Percentiles rank a stretch among this genome's conserved stretches.
phyloP scores from a whole-genome alignment of 1,140 invertebrate species.

The Camponotus pennsylvanicus region DNA sequence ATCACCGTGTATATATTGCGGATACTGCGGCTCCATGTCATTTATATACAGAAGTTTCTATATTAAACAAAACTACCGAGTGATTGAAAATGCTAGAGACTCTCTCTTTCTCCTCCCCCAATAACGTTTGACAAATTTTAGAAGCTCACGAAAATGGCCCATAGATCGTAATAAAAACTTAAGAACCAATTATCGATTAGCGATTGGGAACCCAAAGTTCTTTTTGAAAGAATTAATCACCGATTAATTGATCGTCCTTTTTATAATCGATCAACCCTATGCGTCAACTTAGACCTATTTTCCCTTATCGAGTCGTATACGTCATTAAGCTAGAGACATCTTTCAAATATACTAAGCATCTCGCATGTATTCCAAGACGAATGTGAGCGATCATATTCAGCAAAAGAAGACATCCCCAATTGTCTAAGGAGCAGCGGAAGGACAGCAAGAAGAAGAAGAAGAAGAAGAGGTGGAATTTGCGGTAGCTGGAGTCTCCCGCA shows the following conservation, averaged over 20 bases:
- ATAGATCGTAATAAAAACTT: not conserved
- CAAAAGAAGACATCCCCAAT: slow-evolving; percentile 70
- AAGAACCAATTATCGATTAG: not conserved
- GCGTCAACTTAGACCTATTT: not conserved
- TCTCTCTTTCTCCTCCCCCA: no score
- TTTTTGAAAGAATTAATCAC: slow-evolving; percentile 6
- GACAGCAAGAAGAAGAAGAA: slow-evolving; percentile 48
- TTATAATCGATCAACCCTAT: not conserved
- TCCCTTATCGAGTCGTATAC: not conserved
- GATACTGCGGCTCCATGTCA: not conserved
- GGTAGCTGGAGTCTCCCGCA: slow-evolving; percentile 75
- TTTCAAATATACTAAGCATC: not conserved
- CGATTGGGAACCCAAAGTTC: not conserved
- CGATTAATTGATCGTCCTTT: not conserved
- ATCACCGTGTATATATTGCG: slow-evolving; percentile 5
- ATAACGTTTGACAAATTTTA: not conserved
- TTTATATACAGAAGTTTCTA: not conserved
- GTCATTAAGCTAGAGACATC: not conserved
- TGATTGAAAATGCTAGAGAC: not conserved
- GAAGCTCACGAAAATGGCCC: not conserved
- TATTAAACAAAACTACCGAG: not conserved
- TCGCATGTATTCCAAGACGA: not conserved
- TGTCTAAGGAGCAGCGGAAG: slow-evolving; percentile 28
- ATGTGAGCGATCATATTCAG: slow-evolving; percentile 8
- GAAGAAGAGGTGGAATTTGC: slow-evolving; percentile 68